These are phyloP conservation scores for Homarus gammarus DNA, from an alignment of 2,888 invertebrate genomes.

Conservation along the genomic window DNA sequence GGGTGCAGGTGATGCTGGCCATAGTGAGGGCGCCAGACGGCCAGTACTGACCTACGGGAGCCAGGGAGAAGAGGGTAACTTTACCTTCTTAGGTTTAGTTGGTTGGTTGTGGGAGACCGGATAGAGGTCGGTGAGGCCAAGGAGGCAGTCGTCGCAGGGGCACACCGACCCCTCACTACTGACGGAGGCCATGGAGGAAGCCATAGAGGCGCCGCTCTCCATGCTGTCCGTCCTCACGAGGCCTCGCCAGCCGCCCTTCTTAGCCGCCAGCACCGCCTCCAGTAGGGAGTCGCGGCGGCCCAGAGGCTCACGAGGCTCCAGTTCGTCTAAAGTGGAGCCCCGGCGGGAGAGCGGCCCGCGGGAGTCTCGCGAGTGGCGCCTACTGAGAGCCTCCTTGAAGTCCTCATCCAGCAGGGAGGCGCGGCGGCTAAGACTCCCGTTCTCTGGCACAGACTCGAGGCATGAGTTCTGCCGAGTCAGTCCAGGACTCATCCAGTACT, in stretches of 20 bases:
- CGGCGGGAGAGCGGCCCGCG: slow-evolving; percentile 45
- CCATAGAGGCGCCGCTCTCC: slow-evolving; percentile 71
- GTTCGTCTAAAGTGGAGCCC: slow-evolving; percentile 52
- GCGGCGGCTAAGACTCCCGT: slow-evolving; percentile 56
- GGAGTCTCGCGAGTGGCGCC: slow-evolving; percentile 51
- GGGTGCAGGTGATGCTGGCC: background rate
- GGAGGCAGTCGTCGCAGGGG: slow-evolving; percentile 73
- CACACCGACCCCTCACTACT: slow-evolving; percentile 51
- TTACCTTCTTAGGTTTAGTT: slow-evolving; percentile 72
- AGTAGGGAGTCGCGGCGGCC: slow-evolving; percentile 72
- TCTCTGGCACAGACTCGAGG: slow-evolving; percentile 54
- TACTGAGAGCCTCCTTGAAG: slow-evolving; percentile 49
- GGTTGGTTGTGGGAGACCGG: background rate
- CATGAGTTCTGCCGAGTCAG: slow-evolving; percentile 53
- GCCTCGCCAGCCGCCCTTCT: slow-evolving; percentile 69
- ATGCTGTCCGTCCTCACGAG: slow-evolving; percentile 72
- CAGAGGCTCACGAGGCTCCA: slow-evolving; percentile 55
- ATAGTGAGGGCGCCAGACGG: background rate
- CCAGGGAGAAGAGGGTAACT: background rate
- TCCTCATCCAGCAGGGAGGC: slow-evolving; percentile 57
- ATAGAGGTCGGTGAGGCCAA: slow-evolving; percentile 70
- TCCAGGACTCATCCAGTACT: slow-evolving; percentile 47
- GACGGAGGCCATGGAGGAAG: slow-evolving; percentile 61
- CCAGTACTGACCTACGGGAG: background rate
- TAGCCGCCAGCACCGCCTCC: slow-evolving; percentile 75